These are phyloP conservation scores for Myrmecobius fasciatus DNA, from an alignment of 2,113 vertebrate genomes.

Conservation along the genomic window DNA sequence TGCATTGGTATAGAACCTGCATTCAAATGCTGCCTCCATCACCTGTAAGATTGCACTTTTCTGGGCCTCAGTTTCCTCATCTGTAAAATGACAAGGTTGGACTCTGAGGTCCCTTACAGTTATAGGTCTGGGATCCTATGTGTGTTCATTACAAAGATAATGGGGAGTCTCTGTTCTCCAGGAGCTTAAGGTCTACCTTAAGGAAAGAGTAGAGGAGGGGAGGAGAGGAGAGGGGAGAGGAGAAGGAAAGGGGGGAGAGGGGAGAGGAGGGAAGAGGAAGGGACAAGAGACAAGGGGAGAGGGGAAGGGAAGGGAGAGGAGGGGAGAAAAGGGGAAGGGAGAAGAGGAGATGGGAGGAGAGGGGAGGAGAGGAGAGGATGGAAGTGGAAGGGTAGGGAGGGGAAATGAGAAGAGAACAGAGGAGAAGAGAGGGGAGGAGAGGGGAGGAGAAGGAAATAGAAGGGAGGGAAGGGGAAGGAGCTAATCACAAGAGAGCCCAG, in stretches of 20 bases:
- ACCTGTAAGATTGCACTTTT: not conserved
- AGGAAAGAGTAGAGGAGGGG: too few species aligned
- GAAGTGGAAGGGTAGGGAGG: too few species aligned
- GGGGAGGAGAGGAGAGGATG: too few species aligned
- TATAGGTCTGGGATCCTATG: not conserved
- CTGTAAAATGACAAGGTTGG: not conserved
- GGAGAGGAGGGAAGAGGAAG: too few species aligned
- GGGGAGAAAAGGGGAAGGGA: accelerated
- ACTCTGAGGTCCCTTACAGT: not conserved
- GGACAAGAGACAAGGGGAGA: too few species aligned
- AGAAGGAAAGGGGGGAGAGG: too few species aligned
- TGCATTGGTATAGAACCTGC: not conserved
- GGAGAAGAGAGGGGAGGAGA: not conserved
- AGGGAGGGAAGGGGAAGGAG: not conserved
- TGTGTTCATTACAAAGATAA: not conserved
- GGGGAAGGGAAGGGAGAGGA: too few species aligned
- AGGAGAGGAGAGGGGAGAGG: too few species aligned
- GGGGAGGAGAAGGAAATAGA: not conserved
- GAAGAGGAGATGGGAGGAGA: accelerated
- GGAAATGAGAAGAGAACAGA: too few species aligned
- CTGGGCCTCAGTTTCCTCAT: not conserved
- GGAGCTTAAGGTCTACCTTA: too few species aligned
- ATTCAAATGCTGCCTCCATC: not conserved
- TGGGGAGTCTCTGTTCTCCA: not conserved
- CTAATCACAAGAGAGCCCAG: not conserved